Evolutionary conservation across 2,113 vertebrate species (phyloP).

Genomic region (Chauna torquata): DNA sequence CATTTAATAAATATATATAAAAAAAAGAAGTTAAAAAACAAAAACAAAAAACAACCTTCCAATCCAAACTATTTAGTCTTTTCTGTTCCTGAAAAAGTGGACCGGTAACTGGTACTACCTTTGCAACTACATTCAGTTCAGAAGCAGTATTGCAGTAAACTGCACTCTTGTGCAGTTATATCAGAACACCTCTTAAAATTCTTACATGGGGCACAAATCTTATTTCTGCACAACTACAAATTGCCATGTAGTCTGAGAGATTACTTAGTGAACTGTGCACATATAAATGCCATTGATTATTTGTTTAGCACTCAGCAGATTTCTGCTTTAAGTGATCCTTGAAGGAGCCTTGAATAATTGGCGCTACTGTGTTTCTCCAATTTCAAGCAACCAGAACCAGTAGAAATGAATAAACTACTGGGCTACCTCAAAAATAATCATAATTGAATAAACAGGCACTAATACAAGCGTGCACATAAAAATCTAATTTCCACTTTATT

Average conservation of each 20-base stretch:
- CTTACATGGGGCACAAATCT: background rate
- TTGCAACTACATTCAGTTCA: background rate
- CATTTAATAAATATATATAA: background rate
- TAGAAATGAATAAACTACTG: background rate
- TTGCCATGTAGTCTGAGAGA: background rate
- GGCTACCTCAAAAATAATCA: background rate
- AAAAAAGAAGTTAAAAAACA: background rate
- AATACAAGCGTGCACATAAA: background rate
- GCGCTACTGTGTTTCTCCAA: background rate
- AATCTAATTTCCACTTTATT: background rate
- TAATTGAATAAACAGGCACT: background rate
- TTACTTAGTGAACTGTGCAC: background rate
- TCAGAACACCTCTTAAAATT: background rate
- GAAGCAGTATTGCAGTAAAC: background rate
- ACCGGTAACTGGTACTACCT: background rate
- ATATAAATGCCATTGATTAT: background rate
- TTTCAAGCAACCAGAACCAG: background rate
- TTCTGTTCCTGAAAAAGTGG: background rate
- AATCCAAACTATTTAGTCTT: background rate
- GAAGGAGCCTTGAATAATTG: background rate
- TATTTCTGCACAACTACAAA: background rate
- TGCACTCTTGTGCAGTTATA: background rate
- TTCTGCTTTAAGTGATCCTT: constrained; percentile 9
- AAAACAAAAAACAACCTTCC: background rate
- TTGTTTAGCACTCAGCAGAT: background rate